These are phyloP conservation scores for Chelon labrosus DNA, from an alignment of 2,797 vertebrate species.

Conservation along the genomic window DNA sequence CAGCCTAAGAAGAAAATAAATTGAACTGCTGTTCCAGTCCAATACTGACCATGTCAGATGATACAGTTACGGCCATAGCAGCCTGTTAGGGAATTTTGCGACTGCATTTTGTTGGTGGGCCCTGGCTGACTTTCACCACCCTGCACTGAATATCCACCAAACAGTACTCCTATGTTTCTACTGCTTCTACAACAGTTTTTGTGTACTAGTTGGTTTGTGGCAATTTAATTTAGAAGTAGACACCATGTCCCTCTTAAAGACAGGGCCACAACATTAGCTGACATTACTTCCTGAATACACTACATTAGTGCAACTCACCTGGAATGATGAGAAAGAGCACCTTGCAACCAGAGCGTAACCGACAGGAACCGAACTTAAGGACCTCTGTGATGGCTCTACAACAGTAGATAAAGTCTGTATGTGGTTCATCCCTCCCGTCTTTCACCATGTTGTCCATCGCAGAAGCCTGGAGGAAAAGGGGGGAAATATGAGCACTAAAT, in stretches of 20 bases:
- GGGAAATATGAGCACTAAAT: background rate
- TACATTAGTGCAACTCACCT: slow-evolving; percentile 75
- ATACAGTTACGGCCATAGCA: too few species aligned
- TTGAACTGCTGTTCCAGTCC: too few species aligned
- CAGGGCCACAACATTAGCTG: background rate
- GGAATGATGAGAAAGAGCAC: slow-evolving; percentile 90
- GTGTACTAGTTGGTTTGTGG: background rate
- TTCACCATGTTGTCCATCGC: slow-evolving; percentile 64
- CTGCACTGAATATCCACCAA: too few species aligned
- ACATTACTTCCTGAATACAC: too few species aligned
- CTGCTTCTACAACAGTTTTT: too few species aligned
- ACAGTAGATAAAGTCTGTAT: slow-evolving; percentile 89
- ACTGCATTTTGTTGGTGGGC: too few species aligned
- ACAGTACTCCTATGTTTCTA: too few species aligned
- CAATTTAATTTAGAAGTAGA: background rate
- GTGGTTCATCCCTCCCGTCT: slow-evolving; percentile 74
- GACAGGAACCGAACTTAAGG: slow-evolving; percentile 89
- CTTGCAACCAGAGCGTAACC: slow-evolving; percentile 77
- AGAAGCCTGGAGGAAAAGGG: slow-evolving; percentile 57
- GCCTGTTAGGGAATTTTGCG: too few species aligned
- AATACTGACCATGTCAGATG: too few species aligned
- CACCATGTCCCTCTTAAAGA: background rate
- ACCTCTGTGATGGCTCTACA: slow-evolving; percentile 90
- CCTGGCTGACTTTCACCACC: too few species aligned
- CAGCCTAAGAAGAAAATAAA: too few species aligned